These are phyloP conservation scores for Leptinotarsa juncta DNA, from an alignment of 2,888 invertebrate species.

Conservation along the genomic window DNA sequence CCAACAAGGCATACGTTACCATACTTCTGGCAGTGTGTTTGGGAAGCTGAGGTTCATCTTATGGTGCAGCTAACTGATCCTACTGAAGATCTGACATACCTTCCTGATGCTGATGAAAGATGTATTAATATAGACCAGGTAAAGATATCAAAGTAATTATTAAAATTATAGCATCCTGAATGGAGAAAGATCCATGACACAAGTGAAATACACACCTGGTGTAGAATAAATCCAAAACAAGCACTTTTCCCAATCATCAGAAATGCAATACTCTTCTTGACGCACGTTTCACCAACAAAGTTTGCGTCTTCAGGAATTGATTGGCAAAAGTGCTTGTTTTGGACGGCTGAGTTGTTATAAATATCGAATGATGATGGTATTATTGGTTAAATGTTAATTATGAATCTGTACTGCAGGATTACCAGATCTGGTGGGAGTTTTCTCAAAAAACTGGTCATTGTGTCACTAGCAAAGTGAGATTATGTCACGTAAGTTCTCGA, in stretches of 20 bases:
- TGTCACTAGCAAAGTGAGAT: conserved; percentile 72
- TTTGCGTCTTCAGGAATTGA: no score
- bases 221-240: no score
- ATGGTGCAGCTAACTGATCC: conserved; percentile 80
- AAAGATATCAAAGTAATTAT: conserved; percentile 16
- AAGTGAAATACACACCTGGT: no score
- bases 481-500: conserved; percentile 70
- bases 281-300: no score
- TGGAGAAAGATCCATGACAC: no score
- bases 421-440: conserved; percentile 78
- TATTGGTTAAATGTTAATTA: neutral
- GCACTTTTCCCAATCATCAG: no score
- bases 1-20: conserved; percentile 72
- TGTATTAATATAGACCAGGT: conserved; percentile 77
- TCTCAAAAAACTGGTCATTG: conserved; percentile 75
- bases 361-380: no score
- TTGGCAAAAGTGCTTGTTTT: no score
- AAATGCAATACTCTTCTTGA: no score
- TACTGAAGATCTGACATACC: conserved; percentile 70
- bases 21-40: conserved; percentile 88
- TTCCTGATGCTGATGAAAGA: conserved; percentile 71
- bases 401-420: conserved; percentile 65
- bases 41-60: conserved; percentile 88
- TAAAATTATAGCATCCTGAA: no score
- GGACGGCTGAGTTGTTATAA: no score